Conservation (phyloP, 1,140 invertebrate genomes). For the Drosophila nigrodunni region DNA sequence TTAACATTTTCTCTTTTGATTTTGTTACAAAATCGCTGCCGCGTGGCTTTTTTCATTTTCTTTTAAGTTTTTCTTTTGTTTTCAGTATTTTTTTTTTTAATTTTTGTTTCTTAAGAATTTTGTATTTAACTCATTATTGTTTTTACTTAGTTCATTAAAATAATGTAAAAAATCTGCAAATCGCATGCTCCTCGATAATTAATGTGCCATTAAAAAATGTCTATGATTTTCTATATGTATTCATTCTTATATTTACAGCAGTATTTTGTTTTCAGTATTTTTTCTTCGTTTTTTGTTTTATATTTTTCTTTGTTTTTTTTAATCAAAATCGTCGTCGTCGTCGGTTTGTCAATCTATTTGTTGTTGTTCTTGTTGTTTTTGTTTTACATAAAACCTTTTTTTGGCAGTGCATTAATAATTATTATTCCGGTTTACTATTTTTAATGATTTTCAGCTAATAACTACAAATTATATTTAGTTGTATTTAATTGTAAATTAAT, state of each 20-base stretch:
- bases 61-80: slow-evolving; percentile 14
- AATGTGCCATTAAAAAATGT: slow-evolving; percentile 82
- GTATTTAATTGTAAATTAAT: slow-evolving; percentile 63
- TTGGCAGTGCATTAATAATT: slow-evolving; percentile 84
- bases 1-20: slow-evolving; percentile 81
- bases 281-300: slow-evolving; percentile 33
- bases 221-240: slow-evolving; percentile 80
- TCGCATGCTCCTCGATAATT: slow-evolving; percentile 72
- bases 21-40: slow-evolving; percentile 76
- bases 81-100: slow-evolving; percentile 17
- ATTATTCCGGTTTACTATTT: slow-evolving; percentile 73
- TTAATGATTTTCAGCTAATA: slow-evolving; percentile 66
- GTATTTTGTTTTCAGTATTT: slow-evolving; percentile 54
- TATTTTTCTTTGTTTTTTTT: slow-evolving; percentile 35
- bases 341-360: slow-evolving; percentile 45
- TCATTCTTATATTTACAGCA: slow-evolving; percentile 84
- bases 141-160: slow-evolving; percentile 71
- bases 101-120: slow-evolving; percentile 45
- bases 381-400: slow-evolving; percentile 79
- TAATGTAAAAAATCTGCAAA: slow-evolving; percentile 80
- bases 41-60: slow-evolving; percentile 40
- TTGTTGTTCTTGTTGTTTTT: slow-evolving; percentile 58
- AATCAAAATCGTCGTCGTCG: slow-evolving; percentile 16
- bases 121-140: slow-evolving; percentile 54
- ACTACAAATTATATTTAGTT: slow-evolving; percentile 70